Evolutionary conservation across 2,113 vertebrate genomes (phyloP), one percentile per base, ranked within the genome.

Genomic region (Calidris pygmaea): DNA sequence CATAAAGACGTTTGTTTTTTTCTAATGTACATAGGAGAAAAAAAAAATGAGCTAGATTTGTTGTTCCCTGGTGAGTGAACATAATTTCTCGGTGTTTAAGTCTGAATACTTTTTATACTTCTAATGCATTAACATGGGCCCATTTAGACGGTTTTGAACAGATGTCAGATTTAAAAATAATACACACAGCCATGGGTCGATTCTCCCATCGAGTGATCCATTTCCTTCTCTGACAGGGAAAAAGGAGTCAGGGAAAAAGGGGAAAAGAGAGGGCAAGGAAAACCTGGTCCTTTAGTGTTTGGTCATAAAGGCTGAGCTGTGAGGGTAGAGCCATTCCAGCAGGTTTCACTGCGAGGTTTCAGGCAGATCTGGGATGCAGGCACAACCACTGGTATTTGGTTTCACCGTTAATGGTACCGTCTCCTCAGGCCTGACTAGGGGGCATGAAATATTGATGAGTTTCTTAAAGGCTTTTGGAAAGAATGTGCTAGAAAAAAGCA

Each of bases 381-480:
- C 30, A 37, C 43, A 78, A 35, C 3, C 37, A 81, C 75, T 78
- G 89, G 34, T 86, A 93, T 97, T 98, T 96, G 93, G 70, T 94
- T 95, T 92, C 77, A 14, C 47, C 52, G 23, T 91, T 96, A 97
- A 97, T 77, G 75, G 72, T 95, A 55, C 85, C 89, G 89, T 97
- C 91, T 97, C 91, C 78, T 90, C 56, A 5, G 87, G 88, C 81
- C 86, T 78, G 85, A 94, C 83, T 56, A 91, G 95, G 84, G 90
- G 20, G 15, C 19, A 72, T 97, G 87, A 98, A 98, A 97, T 97
- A 98, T 98, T 96, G 78, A 97, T 95, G 94, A 88, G 39, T 94
- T 96, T 93, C 94, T 95, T 93, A 93, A 97, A 97, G 91, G 70
- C 63, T 96, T 97, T 97, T 94, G 74, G 77, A 91, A 85, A 95